Evolutionary conservation across 2,797 vertebrate genomes (phyloP), one percentile per base, ranked within the genome.

Genomic region (Falco rusticolus): DNA sequence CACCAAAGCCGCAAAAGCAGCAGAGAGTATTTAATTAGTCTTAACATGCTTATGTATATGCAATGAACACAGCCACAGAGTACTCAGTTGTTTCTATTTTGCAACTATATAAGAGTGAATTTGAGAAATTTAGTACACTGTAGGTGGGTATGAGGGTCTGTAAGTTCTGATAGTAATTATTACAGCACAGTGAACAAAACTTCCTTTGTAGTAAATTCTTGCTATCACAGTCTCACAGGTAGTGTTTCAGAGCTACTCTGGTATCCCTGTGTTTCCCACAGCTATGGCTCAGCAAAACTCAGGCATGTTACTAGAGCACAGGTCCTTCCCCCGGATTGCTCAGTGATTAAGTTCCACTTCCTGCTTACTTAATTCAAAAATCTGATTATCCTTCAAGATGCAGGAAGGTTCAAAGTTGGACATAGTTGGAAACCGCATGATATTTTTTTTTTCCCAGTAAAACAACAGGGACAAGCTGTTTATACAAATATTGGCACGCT

Each of bases 341-440:
- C 59, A 31, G 31, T 79, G 80, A 88, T 76, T 88, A 90, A 34
- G 29, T 53, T 39, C 66, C 57, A 87, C 68, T 94, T 96, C 93
- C 87, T 95, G 81, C 61, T 57, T 94, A 50, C 87, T 92, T 81
- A 72, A 76, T 43, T 92, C 13, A 5, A 89, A 93, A 89, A 93
- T 80, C 47, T 93, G 60, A 94, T 94, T 95, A 75, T 51, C 57
- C 78, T 94, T 93, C 75, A 90, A 93, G 81, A 92, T 78, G 57
- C 81, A 94, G 93, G 93, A 97, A 96, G 61, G 54, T 50, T 93
- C 61, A 95, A 83, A 80, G 94, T 95, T 87, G 93, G 26, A 74
- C 86, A 84, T 37, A 87, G 74, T 77, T 90, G 88, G 87, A 94
- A 88, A 53, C 11, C 0, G 20, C 45, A 41, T 4, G 12, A 4